These are phyloP conservation scores for Drosophila multiciliata DNA, from an alignment of 2,888 invertebrate genomes.

Conservation along the genomic window DNA sequence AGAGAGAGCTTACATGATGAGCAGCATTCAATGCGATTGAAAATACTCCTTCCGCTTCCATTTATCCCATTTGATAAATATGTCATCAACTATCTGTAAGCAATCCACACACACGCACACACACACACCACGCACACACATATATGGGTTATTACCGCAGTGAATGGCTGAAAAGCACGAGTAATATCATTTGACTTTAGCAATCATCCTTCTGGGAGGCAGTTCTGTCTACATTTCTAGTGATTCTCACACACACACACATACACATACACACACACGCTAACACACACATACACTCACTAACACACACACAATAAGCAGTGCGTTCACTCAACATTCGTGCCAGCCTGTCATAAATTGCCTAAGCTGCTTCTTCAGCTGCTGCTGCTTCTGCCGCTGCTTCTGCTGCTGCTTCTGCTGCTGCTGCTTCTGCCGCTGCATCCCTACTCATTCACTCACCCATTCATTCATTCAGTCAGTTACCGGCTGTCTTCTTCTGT, in stretches of 20 bases:
- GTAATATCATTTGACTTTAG: slow-evolving; percentile 53
- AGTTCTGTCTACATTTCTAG: slow-evolving; percentile 17
- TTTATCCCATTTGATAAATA: neutral
- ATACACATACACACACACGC: neutral
- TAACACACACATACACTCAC: neutral
- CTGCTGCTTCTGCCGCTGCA: slow-evolving; percentile 8
- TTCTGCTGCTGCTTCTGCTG: slow-evolving; percentile 12
- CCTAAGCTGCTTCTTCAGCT: slow-evolving; percentile 50
- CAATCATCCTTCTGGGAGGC: slow-evolving; percentile 39
- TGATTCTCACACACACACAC: slow-evolving; percentile 25
- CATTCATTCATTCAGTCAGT: slow-evolving; percentile 48
- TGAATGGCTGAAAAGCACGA: slow-evolving; percentile 26
- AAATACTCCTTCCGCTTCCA: neutral
- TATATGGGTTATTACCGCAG: slow-evolving; percentile 34
- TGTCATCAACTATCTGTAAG: slow-evolving; percentile 7
- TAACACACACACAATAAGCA: neutral
- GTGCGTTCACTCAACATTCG: slow-evolving; percentile 37
- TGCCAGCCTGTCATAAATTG: slow-evolving; percentile 57
- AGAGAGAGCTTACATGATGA: neutral
- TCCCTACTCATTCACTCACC: slow-evolving; percentile 16
- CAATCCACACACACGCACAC: neutral
- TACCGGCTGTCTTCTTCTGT: slow-evolving; percentile 47
- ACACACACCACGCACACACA: neutral
- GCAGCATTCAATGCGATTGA: neutral
- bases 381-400: neutral